Evolutionary conservation across 2,797 vertebrate species (phyloP), one percentile per base, ranked within the genome.

Genomic region (Scolopax bukidnonensis): DNA sequence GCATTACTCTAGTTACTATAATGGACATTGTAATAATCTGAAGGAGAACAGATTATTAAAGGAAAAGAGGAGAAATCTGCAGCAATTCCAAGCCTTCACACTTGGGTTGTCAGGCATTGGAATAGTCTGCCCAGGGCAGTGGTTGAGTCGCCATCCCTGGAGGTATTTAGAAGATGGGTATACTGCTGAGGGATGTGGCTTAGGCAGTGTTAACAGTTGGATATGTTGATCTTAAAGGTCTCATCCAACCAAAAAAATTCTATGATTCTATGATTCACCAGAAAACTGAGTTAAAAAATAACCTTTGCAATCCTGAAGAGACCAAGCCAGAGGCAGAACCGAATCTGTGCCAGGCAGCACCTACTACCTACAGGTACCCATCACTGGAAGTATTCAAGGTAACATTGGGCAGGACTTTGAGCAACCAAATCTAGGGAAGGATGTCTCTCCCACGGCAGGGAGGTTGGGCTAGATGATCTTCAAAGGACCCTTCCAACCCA

Each of bases 1-100:
- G 40, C 33, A 75, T 69, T 2, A 2, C 0, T 0, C 10, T 76
- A 1, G 27, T 64, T 57, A 41, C 14, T 43, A 27, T 50, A 7
- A 16, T 25, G 23, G 27, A 36, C 5, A 24, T 73, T 89, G 53
- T 82, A 64, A 76, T 73, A 30, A 50, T 45, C 23, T 73, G 6
- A 43, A 47, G 28, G 25, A 84, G 20, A 85, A 41, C 1, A 57
- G 9, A 33, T 57, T 33, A 24, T 57, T 57, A 36, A 57, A 57
- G n/a, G n/a, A 33, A 24, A 33, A 33, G n/a, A 57, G n/a, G 21
- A 33, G n/a, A 71, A 76, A 13, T 73, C 50, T 83, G 33, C 43
- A 69, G 27, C 16, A 79, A 27, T 63, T 85, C 51, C 12, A 63
- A 17, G 32, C 10, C 16, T 83, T 85, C 16, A 30, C 12, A 16